Base-by-base conservation (phyloP, 1,140 invertebrate species). In the Heliothis virescens region DNA sequence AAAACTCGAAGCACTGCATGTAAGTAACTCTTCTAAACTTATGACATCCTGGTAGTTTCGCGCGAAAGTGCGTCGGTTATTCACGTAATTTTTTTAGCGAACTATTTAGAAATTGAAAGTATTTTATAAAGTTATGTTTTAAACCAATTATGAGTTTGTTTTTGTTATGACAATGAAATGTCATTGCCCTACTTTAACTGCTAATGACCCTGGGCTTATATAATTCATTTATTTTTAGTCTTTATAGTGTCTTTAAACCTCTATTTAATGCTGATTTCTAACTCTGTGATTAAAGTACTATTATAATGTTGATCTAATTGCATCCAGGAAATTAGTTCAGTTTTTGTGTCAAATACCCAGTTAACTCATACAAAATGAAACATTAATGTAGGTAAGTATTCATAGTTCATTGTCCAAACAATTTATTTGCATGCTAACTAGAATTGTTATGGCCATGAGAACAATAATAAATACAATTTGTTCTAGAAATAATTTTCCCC, bases 1-100 rank as follows among this genome's bases (percentile, higher is more conserved):
- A 84, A 94, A 91, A 86, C 84, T 94, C 10, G 92, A 86, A 73
- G 92, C 92, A 29, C 81, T 94, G 48, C 92, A 94, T 34, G 92
- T 94, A 86, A 91, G 92, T 92, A 82, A 60, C 67, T 84, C 76
- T 75, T 83, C 60, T 2, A 57, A 65, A 75, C 12, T 82, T 83
- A 79, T 87, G 82, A 4, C 26, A 18, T 55, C 79, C 79, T 87
- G 81, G 85, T 86, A 86, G 78, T 83, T 83, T 82, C 78, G 81
- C 81, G 83, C 83, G 79, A 81, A 83, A 73, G 57, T 72, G 55
- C 59, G 62, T 75, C 77, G 78, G 78, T 83, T 82, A 57, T 85
- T 82, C 55, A 75, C 73, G 55, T 71, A 29, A 47, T 82, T 57
- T 62, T 59, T 83, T 78, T 57, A 69, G 75, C 63, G 12, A 67